phyloP scores from a whole-genome alignment of 2,888 invertebrate species.

The Pristionchus arcanus region DNA sequence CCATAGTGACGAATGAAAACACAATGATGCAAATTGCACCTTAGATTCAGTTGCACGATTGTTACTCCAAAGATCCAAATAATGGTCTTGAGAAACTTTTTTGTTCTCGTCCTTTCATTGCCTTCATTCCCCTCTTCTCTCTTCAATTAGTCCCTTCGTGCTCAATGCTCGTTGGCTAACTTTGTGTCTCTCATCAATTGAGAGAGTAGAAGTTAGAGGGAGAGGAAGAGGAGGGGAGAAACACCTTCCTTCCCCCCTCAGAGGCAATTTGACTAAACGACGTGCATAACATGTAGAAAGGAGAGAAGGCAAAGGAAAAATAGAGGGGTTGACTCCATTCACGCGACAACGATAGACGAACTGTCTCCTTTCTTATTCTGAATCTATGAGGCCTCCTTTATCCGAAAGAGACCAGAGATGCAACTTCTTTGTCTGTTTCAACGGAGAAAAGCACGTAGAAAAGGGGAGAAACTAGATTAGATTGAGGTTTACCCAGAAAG shows the following conservation, averaged over 20 bases:
- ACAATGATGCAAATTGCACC: neutral
- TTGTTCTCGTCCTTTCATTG: conserved; percentile 27
- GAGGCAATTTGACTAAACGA: conserved; percentile 45
- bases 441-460: neutral
- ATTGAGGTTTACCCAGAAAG: conserved; percentile 43
- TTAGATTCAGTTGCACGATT: too few species aligned
- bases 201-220: conserved; percentile 42
- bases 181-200: conserved; percentile 35
- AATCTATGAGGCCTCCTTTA: neutral
- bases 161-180: conserved; percentile 30
- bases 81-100: neutral
- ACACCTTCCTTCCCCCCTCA: conserved; percentile 29
- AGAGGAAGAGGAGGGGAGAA: neutral
- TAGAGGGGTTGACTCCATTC: neutral
- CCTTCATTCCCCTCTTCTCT: neutral
- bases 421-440: conserved; percentile 6
- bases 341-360: conserved; percentile 13
- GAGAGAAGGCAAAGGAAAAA: neutral
- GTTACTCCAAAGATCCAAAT: neutral
- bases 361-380: neutral
- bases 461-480: conserved; percentile 34
- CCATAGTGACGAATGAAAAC: neutral
- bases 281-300: conserved; percentile 40
- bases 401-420: neutral
- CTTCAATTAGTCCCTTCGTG: conserved; percentile 38